phyloP scores from a whole-genome alignment of 2,888 invertebrate species.

The Folsomia candida region DNA sequence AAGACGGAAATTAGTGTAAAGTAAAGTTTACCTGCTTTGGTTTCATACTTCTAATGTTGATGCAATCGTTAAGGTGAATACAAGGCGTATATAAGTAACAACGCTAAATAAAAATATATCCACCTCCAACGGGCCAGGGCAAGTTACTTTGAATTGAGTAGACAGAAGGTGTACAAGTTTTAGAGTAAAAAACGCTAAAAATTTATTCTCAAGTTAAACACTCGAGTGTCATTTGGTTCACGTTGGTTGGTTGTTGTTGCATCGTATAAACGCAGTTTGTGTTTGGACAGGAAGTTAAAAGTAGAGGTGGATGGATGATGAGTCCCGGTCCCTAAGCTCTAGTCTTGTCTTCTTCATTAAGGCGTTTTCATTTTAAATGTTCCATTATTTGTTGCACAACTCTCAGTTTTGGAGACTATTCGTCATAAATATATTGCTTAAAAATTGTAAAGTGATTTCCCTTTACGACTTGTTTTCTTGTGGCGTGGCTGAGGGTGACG shows the following conservation, averaged over 20 bases:
- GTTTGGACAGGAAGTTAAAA: constrained; percentile 48
- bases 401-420: no score
- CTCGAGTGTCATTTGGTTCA: neutral
- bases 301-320: constrained; percentile 43
- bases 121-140: neutral
- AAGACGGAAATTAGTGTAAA: constrained; percentile 50
- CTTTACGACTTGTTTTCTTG: neutral
- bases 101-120: neutral
- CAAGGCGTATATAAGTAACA: neutral
- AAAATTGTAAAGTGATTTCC: neutral
- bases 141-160: no score
- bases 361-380: neutral
- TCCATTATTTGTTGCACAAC: no score
- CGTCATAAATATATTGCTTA: neutral
- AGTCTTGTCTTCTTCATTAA: constrained; percentile 7
- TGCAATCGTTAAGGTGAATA: neutral
- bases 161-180: neutral
- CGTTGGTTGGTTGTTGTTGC: neutral
- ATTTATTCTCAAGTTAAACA: constrained; percentile 3
- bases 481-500: neutral
- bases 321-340: constrained; percentile 23
- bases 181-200: constrained; percentile 11
- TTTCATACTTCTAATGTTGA: neutral
- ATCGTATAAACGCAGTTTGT: constrained; percentile 5
- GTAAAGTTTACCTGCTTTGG: neutral